Conservation (phyloP, 1,140 invertebrate species). For the Drosophila bocki region DNA sequence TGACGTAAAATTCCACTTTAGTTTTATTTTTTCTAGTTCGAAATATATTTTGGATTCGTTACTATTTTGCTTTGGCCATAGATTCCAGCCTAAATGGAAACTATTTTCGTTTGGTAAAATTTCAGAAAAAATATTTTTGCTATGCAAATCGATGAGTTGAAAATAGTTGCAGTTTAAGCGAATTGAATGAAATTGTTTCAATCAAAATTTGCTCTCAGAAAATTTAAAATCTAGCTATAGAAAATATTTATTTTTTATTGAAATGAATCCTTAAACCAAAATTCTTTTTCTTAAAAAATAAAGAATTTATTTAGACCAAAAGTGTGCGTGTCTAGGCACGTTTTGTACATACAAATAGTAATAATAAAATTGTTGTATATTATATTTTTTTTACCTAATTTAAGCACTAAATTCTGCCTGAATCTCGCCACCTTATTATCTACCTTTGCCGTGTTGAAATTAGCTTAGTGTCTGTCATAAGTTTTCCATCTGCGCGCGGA, state of each 20-base stretch:
- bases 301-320: too few species aligned
- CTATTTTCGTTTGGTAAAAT: slow-evolving; percentile 28
- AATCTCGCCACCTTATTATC: not conserved
- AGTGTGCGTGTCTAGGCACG: too few species aligned
- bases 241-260: not conserved
- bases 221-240: not conserved
- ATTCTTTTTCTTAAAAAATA: too few species aligned
- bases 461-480: slow-evolving; percentile 34
- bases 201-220: not conserved
- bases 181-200: not conserved
- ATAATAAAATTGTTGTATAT: too few species aligned
- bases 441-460: not conserved
- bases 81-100: slow-evolving; percentile 34
- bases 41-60: slow-evolving; percentile 49
- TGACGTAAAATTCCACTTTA: not conserved
- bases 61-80: slow-evolving; percentile 42
- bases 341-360: too few species aligned
- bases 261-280: not conserved
- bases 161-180: slow-evolving; percentile 2
- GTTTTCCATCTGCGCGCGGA: slow-evolving; percentile 8
- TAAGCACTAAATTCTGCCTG: not conserved
- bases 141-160: slow-evolving; percentile 10
- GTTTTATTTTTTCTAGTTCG: slow-evolving; percentile 35
- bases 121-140: slow-evolving; percentile 2
- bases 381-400: too few species aligned